Evolutionary conservation across 2,888 invertebrate species (phyloP).

Genomic region (Clistopyga incitator): DNA sequence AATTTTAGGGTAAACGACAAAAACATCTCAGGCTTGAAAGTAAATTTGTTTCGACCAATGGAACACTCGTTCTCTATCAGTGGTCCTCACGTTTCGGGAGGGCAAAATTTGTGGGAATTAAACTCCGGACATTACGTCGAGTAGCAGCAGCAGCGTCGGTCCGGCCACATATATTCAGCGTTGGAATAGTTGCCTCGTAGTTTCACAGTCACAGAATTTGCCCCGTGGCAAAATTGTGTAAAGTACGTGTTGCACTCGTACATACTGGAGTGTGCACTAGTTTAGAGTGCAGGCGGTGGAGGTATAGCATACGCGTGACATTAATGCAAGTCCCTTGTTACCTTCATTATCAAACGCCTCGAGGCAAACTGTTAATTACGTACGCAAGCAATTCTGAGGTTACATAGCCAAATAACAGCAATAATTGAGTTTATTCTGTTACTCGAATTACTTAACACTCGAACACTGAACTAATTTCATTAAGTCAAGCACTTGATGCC

Average conservation of each 20-base stretch:
- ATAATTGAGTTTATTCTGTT: slow-evolving; percentile 31
- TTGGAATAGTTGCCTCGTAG: slow-evolving; percentile 13
- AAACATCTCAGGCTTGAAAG: background rate
- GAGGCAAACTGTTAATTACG: slow-evolving; percentile 78
- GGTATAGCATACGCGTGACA: slow-evolving; percentile 71
- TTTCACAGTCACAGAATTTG: slow-evolving; percentile 9
- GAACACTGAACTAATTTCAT: slow-evolving; percentile 12
- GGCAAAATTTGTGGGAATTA: background rate
- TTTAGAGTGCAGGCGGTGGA: slow-evolving; percentile 12
- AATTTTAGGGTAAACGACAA: background rate
- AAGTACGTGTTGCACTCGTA: slow-evolving; percentile 15
- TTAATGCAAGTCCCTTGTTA: slow-evolving; percentile 80
- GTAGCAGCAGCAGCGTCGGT: slow-evolving; percentile 15
- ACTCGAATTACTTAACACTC: background rate
- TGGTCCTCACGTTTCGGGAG: background rate
- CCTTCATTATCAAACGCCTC: slow-evolving; percentile 78
- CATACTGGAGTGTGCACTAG: background rate
- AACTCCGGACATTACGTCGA: slow-evolving; percentile 6
- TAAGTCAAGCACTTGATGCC: background rate
- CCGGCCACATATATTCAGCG: slow-evolving; percentile 3
- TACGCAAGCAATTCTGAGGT: slow-evolving; percentile 75
- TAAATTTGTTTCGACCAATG: background rate
- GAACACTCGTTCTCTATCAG: background rate
- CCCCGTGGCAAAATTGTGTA: slow-evolving; percentile 33
- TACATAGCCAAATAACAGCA: slow-evolving; percentile 44